A percentile compares a stretch with the other conserved stretches of the same genome.
These are phyloP conservation scores for Aromia moschata DNA, from an alignment of 2,888 invertebrate species.

Conservation along the genomic window DNA sequence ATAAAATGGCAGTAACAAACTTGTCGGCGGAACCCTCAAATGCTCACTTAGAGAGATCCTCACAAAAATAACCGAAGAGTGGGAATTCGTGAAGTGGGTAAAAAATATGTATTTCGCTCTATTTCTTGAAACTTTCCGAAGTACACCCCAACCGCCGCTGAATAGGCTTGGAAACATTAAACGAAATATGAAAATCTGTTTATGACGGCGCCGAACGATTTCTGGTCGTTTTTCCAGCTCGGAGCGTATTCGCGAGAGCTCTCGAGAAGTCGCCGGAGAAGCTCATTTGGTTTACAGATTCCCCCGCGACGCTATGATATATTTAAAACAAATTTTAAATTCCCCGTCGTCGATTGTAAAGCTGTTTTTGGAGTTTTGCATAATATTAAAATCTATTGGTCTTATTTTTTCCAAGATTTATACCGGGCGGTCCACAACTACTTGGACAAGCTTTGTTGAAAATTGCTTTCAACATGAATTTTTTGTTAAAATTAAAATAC, in stretches of 20 bases:
- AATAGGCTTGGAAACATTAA: constrained; percentile 22
- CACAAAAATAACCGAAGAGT: background rate
- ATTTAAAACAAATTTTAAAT: constrained; percentile 17
- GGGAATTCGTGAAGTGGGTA: background rate
- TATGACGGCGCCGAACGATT: constrained; percentile 19
- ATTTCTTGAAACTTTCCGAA: constrained; percentile 15
- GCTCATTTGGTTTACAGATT: constrained; percentile 23
- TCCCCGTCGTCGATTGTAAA: constrained; percentile 4
- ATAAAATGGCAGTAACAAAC: background rate
- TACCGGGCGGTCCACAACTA: too few relatives aligned
- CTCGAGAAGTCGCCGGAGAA: constrained; percentile 12
- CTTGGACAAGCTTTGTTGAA: too few relatives aligned
- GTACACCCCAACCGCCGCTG: constrained; percentile 17
- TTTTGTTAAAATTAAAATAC: too few relatives aligned
- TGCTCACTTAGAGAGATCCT: background rate
- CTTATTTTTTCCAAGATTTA: too few relatives aligned
- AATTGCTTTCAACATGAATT: too few relatives aligned
- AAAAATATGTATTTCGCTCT: constrained; percentile 14
- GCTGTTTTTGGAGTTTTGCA: background rate
- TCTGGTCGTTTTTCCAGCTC: constrained; percentile 11
- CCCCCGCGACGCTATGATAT: constrained; percentile 13
- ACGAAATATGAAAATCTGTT: constrained; percentile 27
- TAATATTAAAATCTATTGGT: background rate
- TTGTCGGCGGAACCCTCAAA: background rate
- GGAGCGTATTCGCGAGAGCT: constrained; percentile 6